Percentiles rank a stretch among this genome's conserved stretches.
Evolutionary conservation across 2,113 vertebrate genomes (phyloP).

Genomic region (Channa argus): DNA sequence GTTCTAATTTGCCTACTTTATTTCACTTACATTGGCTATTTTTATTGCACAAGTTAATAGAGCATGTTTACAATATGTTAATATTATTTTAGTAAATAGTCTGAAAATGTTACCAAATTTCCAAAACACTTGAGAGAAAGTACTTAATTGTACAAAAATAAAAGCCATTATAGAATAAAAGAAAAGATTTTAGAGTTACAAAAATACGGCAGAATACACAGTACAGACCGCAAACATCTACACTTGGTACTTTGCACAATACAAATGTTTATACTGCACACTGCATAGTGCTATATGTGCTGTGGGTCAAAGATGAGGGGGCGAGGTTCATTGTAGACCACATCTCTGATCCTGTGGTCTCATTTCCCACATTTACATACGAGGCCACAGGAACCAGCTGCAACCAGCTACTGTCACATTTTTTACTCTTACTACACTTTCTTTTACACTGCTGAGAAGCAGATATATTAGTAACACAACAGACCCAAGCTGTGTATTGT

Average conservation of each 20-base stretch:
- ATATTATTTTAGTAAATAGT: not conserved
- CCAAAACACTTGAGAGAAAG: not conserved
- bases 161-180: too few species aligned
- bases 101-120: not conserved
- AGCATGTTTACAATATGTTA: not conserved
- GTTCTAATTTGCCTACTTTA: too few species aligned
- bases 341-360: constrained; percentile 39
- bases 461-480: not conserved
- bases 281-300: not conserved
- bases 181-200: not conserved
- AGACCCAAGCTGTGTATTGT: too few species aligned
- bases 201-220: not conserved
- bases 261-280: not conserved
- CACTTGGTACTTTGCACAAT: not conserved
- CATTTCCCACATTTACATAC: not conserved
- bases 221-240: not conserved
- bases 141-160: not conserved
- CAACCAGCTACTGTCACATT: not conserved
- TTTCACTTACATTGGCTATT: too few species aligned
- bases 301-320: constrained; percentile 12
- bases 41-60: too few species aligned
- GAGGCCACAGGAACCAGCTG: not conserved
- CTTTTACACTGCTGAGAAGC: not conserved
- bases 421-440: not conserved
- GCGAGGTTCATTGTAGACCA: not conserved